Base-by-base conservation (phyloP, 2,888 invertebrate species). In the Liopterus haemorrhoidalis region DNA sequence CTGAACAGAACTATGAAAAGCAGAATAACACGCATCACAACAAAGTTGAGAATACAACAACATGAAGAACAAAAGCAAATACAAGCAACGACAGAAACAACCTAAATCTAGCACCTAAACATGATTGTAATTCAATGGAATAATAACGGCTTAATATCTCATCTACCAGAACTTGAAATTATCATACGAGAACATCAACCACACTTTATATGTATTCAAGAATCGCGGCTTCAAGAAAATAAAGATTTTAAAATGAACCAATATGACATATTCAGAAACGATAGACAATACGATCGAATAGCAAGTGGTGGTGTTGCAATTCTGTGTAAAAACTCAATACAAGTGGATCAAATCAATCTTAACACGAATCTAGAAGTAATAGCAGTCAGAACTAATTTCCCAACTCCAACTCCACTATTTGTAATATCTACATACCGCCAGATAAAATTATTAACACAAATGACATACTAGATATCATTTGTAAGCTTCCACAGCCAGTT, bases 201-300 rank as follows among this genome's bases (percentile, higher is more conserved):
- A n/a, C 30, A 30, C 8, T 30, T 30, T 30, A 30, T 30, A 30
- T 30, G 30, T 30, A 30, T 30, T 6, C 30, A 30, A 14, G 12
- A 30, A 14, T 15, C 30, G 16, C 30, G 14, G 14, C 11, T 30
- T 9, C 12, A 30, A 30, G 30, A 30, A 30, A 30, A 30, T 11
- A 14, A 30, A 30, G n/a, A 8, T 15, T 30, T 6, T 14, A 30
- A 14, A 30, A 2, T 30, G 30, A 30, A 30, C 14, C 12, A 30
- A 30, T 30, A 30, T 11, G 30, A 30, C 3, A 30, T 30, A 30
- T 30, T 14, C 16, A 30, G 30, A 14, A 30, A 30, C 4, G 30
- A 30, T 11, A n/a, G 30, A 30, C 30, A 30, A 12, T 5, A 30
- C 14, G 30, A 30, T 8, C 30, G 4, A 11, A 30, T 30, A 30